Evolutionary conservation across 2,888 invertebrate species (phyloP).

Genomic region (Ochlodes sylvanus): DNA sequence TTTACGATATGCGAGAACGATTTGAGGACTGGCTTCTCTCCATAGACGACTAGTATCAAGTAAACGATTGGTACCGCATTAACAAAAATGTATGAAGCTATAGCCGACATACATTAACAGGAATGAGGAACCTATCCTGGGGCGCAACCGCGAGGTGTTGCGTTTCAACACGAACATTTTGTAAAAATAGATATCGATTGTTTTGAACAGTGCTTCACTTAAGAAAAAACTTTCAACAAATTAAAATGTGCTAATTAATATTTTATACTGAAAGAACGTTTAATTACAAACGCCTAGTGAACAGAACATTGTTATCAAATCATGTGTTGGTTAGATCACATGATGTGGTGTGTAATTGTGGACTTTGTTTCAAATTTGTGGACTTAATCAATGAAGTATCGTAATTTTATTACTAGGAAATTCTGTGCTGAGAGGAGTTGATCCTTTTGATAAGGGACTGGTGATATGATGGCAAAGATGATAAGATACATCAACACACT

Average conservation of each 20-base stretch:
- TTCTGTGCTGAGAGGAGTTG: constrained; percentile 84
- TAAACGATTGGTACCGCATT: constrained; percentile 77
- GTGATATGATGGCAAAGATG: constrained; percentile 62
- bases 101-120: constrained; percentile 57
- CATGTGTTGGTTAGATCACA: constrained; percentile 61
- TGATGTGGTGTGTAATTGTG: constrained; percentile 76
- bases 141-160: constrained; percentile 64
- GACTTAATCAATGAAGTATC: constrained; percentile 79
- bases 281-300: constrained; percentile 80
- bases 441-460: constrained; percentile 76
- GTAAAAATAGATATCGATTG: constrained; percentile 78
- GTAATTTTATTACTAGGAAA: constrained; percentile 83
- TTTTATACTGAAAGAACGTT: constrained; percentile 82
- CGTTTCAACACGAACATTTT: constrained; percentile 75
- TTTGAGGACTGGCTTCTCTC: constrained; percentile 82
- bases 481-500: constrained; percentile 61
- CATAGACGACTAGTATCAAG: constrained; percentile 82
- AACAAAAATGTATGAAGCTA: constrained; percentile 65
- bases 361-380: constrained; percentile 84
- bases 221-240: constrained; percentile 79
- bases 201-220: constrained; percentile 83
- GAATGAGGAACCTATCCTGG: constrained; percentile 59
- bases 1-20: constrained; percentile 60
- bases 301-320: constrained; percentile 75
- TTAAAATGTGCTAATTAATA: constrained; percentile 82